Evolutionary conservation across 2,888 invertebrate genomes (phyloP).

Genomic region (Salpingus planirostris): DNA sequence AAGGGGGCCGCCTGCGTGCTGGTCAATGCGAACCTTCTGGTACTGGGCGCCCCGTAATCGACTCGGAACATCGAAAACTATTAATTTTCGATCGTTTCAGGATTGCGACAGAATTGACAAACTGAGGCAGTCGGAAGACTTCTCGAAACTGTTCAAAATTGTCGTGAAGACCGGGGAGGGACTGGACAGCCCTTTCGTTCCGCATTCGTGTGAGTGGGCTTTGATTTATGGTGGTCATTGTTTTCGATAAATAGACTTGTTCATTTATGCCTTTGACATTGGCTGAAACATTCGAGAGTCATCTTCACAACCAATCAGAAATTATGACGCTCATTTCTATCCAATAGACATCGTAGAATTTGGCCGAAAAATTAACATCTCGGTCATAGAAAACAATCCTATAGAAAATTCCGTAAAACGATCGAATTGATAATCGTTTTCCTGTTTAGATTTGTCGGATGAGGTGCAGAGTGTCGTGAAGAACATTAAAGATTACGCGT

Average conservation of each 20-base stretch:
- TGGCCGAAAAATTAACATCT: too few species aligned
- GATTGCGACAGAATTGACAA: conserved; percentile 44
- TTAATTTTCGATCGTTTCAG: conserved; percentile 13
- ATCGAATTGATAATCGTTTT: too few species aligned
- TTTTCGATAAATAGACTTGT: too few species aligned
- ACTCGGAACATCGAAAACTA: not conserved
- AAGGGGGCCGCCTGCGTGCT: conserved; percentile 47
- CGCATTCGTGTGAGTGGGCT: conserved; percentile 13
- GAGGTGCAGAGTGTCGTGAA: conserved; percentile 49
- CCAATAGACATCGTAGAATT: too few species aligned
- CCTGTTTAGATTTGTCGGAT: conserved; percentile 38
- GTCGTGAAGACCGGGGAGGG: conserved; percentile 50
- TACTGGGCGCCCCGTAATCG: conserved; percentile 33
- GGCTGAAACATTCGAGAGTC: too few species aligned
- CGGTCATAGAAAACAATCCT: too few species aligned
- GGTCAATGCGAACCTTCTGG: conserved; percentile 50
- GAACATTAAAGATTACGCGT: conserved; percentile 56
- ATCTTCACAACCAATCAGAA: too few species aligned
- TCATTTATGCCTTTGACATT: too few species aligned
- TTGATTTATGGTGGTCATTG: too few species aligned
- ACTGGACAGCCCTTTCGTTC: conserved; percentile 33
- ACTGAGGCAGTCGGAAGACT: conserved; percentile 54
- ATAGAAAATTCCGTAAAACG: too few species aligned
- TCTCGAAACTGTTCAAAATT: conserved; percentile 64
- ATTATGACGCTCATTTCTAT: too few species aligned